Percentiles rank a stretch among this genome's conserved stretches.
These are phyloP conservation scores for Zaprionus capensis DNA, from an alignment of 1,140 invertebrate species.

Conservation along the genomic window DNA sequence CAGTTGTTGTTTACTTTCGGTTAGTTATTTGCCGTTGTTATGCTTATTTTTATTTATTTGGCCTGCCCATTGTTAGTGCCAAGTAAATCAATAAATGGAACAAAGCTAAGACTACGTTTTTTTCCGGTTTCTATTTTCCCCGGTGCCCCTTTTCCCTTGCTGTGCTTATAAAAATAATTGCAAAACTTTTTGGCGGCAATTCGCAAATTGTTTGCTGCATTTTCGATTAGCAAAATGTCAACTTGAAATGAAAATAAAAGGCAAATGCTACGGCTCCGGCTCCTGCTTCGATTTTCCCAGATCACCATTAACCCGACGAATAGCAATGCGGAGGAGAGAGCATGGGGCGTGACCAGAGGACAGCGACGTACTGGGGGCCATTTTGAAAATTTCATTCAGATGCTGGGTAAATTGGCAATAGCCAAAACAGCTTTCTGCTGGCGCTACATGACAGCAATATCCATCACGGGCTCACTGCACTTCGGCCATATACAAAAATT, in stretches of 20 bases:
- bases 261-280: conserved; percentile 49
- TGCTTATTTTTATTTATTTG: conserved; percentile 81
- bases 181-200: conserved; percentile 72
- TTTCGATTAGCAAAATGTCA: conserved; percentile 82
- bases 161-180: conserved; percentile 71
- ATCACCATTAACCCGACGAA: conserved; percentile 57
- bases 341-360: not conserved
- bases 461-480: conserved; percentile 61
- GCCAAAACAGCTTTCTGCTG: conserved; percentile 52
- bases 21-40: conserved; percentile 73
- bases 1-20: conserved; percentile 75
- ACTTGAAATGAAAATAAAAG: conserved; percentile 70
- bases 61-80: conserved; percentile 68
- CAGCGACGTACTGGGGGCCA: conserved; percentile 31
- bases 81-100: conserved; percentile 81
- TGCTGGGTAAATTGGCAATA: conserved; percentile 66
- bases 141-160: not conserved
- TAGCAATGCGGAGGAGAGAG: too few species aligned
- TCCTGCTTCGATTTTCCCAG: conserved; percentile 55
- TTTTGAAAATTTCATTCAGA: conserved; percentile 80
- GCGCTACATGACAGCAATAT: conserved; percentile 76
- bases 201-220: conserved; percentile 78
- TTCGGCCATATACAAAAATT: conserved; percentile 73
- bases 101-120: conserved; percentile 51
- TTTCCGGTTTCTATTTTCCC: conserved; percentile 13